These are phyloP conservation scores for Xerus rutilus DNA, from an alignment of 2,797 vertebrate species.

Conservation along the genomic window DNA sequence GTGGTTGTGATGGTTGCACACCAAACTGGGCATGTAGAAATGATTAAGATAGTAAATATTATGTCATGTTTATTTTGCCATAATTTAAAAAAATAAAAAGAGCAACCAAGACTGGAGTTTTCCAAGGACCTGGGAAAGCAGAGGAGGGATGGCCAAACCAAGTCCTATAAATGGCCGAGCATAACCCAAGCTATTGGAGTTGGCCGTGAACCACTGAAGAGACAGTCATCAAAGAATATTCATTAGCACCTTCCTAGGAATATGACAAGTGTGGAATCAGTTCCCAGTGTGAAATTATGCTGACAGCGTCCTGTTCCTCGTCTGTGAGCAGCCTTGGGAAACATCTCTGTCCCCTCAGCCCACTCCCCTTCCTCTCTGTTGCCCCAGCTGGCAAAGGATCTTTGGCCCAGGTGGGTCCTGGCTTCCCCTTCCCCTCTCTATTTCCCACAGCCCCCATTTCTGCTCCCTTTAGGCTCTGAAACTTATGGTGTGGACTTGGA, in stretches of 20 bases:
- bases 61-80: neutral
- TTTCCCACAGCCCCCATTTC: neutral
- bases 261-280: neutral
- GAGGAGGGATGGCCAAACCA: fast-evolving
- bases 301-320: neutral
- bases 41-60: neutral
- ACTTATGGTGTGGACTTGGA: neutral
- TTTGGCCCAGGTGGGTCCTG: neutral
- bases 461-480: constrained; percentile 47
- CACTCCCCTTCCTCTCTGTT: neutral
- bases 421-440: neutral
- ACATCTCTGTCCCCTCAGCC: neutral
- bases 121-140: neutral
- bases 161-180: neutral
- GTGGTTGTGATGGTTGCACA: no score
- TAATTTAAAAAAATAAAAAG: neutral
- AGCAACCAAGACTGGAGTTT: neutral
- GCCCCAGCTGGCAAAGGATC: neutral
- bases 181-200: neutral
- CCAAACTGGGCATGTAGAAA: neutral
- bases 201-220: neutral
- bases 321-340: neutral
- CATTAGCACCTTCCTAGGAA: constrained; percentile 9
- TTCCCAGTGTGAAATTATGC: neutral
- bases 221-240: neutral